These are phyloP conservation scores for Petrolisthes manimaculis DNA, from an alignment of 2,888 invertebrate species.

Conservation along the genomic window DNA sequence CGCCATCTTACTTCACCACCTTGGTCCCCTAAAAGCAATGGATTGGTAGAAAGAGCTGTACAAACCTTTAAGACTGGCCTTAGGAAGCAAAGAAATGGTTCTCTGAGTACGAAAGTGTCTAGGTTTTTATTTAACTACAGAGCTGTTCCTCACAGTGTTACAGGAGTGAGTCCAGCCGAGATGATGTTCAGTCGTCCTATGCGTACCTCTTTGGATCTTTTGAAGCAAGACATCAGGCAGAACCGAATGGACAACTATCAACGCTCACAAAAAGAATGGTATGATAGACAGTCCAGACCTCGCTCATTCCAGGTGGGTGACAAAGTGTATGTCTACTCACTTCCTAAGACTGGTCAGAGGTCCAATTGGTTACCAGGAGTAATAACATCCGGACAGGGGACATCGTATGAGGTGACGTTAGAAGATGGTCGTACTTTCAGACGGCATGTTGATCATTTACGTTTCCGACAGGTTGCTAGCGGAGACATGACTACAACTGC, in stretches of 20 bases:
- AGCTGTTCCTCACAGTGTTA: background rate
- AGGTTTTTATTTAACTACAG: conserved; percentile 8
- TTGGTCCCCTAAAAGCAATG: background rate
- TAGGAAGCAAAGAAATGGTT: background rate
- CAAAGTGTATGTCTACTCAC: too few species aligned
- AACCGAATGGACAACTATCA: background rate
- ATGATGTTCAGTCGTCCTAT: background rate
- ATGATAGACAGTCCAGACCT: background rate
- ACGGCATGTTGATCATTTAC: too few species aligned
- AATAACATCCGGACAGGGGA: too few species aligned
- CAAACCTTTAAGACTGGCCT: background rate
- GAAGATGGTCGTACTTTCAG: too few species aligned
- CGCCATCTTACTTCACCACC: background rate
- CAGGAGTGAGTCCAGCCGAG: too few species aligned
- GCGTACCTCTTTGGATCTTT: background rate
- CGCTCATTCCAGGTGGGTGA: too few species aligned
- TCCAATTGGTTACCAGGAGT: too few species aligned
- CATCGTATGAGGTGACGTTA: too few species aligned
- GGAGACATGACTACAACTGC: too few species aligned
- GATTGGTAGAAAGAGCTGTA: background rate
- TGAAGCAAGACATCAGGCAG: too few species aligned
- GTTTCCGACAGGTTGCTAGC: too few species aligned
- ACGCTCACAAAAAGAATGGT: background rate
- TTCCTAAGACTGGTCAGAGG: too few species aligned
- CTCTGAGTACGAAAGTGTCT: background rate